Conservation (phyloP, 2,797 vertebrate genomes). For the Acanthurus lineatus region DNA sequence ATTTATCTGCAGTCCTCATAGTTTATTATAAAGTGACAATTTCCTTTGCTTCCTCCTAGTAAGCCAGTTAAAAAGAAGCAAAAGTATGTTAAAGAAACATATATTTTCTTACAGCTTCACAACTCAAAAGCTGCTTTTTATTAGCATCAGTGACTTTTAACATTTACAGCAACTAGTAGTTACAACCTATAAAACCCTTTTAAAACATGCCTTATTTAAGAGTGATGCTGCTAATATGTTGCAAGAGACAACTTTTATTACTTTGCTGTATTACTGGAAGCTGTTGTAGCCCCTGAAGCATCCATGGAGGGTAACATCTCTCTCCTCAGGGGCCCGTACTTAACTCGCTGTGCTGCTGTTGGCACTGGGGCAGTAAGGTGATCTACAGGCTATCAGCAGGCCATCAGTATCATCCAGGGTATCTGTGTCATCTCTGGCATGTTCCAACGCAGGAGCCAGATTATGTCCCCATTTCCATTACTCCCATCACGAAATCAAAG, state of each 20-base stretch:
- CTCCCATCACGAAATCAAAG: constrained; percentile 67
- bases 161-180: background rate
- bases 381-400: constrained; percentile 76
- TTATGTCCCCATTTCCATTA: constrained; percentile 70
- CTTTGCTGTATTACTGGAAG: constrained; percentile 44
- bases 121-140: background rate
- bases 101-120: background rate
- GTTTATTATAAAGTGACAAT: background rate
- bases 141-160: background rate
- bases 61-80: background rate
- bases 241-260: constrained; percentile 1
- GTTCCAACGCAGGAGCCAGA: constrained; percentile 72
- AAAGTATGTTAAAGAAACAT: background rate
- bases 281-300: constrained; percentile 53
- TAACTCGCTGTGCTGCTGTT: constrained; percentile 51
- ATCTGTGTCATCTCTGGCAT: constrained; percentile 82
- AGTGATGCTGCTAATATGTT: background rate
- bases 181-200: background rate
- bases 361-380: constrained; percentile 75
- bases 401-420: constrained; percentile 74
- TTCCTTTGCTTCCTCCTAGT: background rate
- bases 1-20: background rate
- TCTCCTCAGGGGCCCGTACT: constrained; percentile 52
- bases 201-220: background rate
- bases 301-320: constrained; percentile 53